These are phyloP conservation scores for Epizoanthus rinbou DNA, from an alignment of 92 coral and sea anemone species.

Conservation along the genomic window DNA sequence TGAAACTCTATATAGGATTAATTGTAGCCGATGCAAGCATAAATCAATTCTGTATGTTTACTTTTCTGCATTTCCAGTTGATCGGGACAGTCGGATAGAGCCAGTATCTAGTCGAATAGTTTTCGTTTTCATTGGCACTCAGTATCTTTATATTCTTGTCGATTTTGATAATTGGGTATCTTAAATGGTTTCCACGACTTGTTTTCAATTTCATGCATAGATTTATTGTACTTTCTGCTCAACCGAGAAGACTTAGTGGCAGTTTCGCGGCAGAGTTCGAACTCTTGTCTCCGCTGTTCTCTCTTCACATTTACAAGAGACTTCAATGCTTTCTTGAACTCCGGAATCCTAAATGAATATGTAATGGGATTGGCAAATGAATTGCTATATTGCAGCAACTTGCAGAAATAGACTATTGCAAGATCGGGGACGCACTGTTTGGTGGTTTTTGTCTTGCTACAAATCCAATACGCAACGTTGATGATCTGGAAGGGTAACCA, in stretches of 20 bases:
- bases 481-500: slow-evolving; percentile 33
- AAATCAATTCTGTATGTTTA: too few species aligned
- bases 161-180: not conserved
- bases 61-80: too few species aligned
- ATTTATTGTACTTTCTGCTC: slow-evolving; percentile 1
- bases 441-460: slow-evolving; percentile 47
- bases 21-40: too few species aligned
- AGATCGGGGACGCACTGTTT: slow-evolving; percentile 49
- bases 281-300: not conserved
- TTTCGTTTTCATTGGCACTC: too few species aligned
- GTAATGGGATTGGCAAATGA: slow-evolving; percentile 79
- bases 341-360: slow-evolving; percentile 76
- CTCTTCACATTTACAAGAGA: not conserved
- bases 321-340: slow-evolving; percentile 64
- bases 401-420: slow-evolving; percentile 56
- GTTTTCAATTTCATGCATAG: not conserved
- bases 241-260: slow-evolving; percentile 12
- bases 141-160: not conserved
- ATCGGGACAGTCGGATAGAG: too few species aligned
- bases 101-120: too few species aligned
- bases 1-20: too few species aligned
- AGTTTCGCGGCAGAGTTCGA: not conserved
- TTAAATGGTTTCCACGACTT: not conserved
- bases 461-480: slow-evolving; percentile 49
- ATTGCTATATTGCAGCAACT: slow-evolving; percentile 76